These are phyloP conservation scores for Etia nguti DNA, from an alignment of 2,113 vertebrate genomes.

Conservation along the genomic window DNA sequence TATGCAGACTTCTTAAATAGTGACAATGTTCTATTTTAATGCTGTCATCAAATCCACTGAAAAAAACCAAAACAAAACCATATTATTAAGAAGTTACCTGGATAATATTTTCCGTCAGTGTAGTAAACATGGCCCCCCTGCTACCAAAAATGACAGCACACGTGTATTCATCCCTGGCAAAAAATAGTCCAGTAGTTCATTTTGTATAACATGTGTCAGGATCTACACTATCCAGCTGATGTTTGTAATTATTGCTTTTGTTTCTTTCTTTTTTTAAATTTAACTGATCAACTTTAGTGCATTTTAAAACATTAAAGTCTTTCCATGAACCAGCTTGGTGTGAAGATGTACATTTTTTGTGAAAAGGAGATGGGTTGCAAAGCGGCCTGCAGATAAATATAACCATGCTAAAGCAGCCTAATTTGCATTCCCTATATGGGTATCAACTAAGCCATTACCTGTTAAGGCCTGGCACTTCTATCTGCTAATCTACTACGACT, in stretches of 20 bases:
- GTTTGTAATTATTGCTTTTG: neutral
- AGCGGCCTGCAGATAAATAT: neutral
- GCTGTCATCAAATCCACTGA: neutral
- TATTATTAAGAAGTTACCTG: neutral
- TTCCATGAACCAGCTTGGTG: neutral
- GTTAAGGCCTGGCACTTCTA: accelerated
- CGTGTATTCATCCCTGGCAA: neutral
- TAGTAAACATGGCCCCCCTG: neutral
- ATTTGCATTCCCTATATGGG: neutral
- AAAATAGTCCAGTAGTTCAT: neutral
- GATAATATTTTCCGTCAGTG: neutral
- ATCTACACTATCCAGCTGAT: neutral
- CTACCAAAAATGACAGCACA: neutral
- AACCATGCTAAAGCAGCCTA: neutral
- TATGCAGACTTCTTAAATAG: neutral
- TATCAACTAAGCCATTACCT: neutral
- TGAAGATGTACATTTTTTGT: neutral
- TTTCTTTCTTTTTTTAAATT: neutral
- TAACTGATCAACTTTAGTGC: neutral
- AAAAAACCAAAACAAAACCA: neutral
- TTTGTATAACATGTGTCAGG: neutral
- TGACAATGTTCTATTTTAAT: neutral
- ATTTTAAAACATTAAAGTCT: neutral
- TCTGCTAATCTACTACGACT: neutral
- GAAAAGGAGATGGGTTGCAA: neutral